phyloP scores from a whole-genome alignment of 2,888 invertebrate species.

The Caenorhabditis sp. region DNA sequence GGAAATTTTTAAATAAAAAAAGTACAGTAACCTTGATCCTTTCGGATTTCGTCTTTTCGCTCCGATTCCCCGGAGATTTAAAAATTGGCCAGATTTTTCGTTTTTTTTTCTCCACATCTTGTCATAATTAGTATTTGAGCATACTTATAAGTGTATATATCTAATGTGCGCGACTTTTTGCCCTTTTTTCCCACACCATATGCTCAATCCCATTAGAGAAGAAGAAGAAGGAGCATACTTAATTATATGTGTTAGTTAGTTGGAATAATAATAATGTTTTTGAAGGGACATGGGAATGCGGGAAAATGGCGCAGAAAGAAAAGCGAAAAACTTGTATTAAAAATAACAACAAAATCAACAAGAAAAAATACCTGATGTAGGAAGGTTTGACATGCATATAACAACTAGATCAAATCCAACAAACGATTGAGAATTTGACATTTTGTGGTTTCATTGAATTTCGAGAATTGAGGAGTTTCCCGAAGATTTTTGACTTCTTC shows the following conservation, averaged over 20 bases:
- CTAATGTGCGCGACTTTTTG: neutral
- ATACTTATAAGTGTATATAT: too few relatives aligned
- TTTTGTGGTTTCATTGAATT: neutral
- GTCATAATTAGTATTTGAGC: too few relatives aligned
- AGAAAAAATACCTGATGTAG: neutral
- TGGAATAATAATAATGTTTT: neutral
- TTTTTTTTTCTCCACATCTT: too few relatives aligned
- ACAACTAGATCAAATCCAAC: neutral
- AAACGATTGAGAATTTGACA: neutral
- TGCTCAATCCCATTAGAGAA: slow-evolving; percentile 39
- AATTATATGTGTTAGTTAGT: neutral
- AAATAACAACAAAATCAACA: neutral
- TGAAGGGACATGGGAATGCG: neutral
- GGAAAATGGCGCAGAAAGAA: too few relatives aligned
- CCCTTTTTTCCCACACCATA: slow-evolving; percentile 17
- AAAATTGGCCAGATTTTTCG: too few relatives aligned
- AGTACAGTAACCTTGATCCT: too few relatives aligned
- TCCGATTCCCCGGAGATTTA: too few relatives aligned
- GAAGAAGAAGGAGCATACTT: neutral
- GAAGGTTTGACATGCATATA: neutral
- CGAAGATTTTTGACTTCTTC: neutral
- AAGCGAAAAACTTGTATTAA: neutral
- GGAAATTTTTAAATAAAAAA: too few relatives aligned
- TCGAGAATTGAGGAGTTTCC: neutral
- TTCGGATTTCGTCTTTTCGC: too few relatives aligned